Conservation (phyloP, 2,888 invertebrate genomes). For the Formica aserva region DNA sequence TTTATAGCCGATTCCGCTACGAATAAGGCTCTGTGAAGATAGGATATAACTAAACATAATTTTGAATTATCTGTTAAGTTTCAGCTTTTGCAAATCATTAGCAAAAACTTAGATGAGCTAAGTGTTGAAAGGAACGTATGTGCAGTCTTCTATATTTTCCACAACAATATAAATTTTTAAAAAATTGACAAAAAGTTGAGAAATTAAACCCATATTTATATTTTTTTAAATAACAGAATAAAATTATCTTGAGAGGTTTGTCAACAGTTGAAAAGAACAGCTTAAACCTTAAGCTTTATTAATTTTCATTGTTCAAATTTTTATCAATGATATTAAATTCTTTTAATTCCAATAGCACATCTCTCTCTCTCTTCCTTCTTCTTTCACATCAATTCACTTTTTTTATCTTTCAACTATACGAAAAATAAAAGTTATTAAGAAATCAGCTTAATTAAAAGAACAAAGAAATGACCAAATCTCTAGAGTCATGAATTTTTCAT, state of each 20-base stretch:
- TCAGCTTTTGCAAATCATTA: background rate
- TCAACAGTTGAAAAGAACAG: background rate
- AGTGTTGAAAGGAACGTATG: background rate
- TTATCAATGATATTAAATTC: background rate
- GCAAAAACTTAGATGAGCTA: background rate
- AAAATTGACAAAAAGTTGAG: background rate
- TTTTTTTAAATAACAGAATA: background rate
- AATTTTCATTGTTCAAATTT: background rate
- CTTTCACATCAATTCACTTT: background rate
- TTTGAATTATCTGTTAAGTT: background rate
- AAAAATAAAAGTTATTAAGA: conserved; percentile 16
- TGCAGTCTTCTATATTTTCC: background rate
- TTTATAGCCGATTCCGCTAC: background rate
- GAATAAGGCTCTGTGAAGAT: background rate
- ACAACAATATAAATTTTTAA: background rate
- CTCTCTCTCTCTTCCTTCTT: background rate
- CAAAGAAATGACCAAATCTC: background rate
- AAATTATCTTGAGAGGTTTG: background rate
- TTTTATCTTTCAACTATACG: background rate
- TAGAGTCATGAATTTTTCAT: conserved; percentile 1
- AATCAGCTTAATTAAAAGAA: background rate
- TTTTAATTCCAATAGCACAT: background rate
- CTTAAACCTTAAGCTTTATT: background rate
- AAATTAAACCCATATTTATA: background rate
- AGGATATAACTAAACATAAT: background rate